These are phyloP conservation scores for Acanthoscelides obtectus DNA, from an alignment of 2,888 invertebrate species.

Conservation along the genomic window DNA sequence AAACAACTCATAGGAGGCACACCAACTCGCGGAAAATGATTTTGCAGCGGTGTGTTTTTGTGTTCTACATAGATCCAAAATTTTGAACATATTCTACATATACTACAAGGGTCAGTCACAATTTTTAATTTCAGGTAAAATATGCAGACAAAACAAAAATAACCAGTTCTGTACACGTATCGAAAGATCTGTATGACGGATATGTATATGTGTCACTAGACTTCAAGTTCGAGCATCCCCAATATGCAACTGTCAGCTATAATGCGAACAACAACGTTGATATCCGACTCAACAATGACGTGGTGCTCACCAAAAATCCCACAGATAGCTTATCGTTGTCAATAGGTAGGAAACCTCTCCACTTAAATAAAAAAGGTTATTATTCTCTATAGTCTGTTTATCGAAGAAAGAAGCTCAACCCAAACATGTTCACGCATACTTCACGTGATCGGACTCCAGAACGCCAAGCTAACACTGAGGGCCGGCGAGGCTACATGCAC, in stretches of 20 bases:
- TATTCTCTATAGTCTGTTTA: slow-evolving; percentile 12
- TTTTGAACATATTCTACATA: too few species aligned
- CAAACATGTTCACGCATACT: too few species aligned
- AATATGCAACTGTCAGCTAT: slow-evolving; percentile 28
- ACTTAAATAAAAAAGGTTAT: too few species aligned
- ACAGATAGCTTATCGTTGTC: neutral
- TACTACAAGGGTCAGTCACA: too few species aligned
- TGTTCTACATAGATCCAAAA: too few species aligned
- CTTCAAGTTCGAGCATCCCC: slow-evolving; percentile 30
- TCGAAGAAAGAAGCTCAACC: too few species aligned
- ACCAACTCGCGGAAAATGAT: too few species aligned
- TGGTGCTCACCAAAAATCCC: neutral
- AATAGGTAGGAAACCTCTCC: neutral
- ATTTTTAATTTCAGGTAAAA: slow-evolving; percentile 15
- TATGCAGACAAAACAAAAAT: slow-evolving; percentile 33
- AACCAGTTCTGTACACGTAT: slow-evolving; percentile 15
- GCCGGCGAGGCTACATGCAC: too few species aligned
- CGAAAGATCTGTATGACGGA: slow-evolving; percentile 27
- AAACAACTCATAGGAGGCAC: too few species aligned
- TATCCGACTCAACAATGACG: slow-evolving; percentile 18
- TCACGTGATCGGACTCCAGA: too few species aligned
- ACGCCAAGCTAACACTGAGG: too few species aligned
- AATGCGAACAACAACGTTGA: slow-evolving; percentile 17
- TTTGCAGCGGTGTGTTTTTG: too few species aligned
- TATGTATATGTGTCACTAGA: slow-evolving; percentile 29